Base-by-base conservation (phyloP, 1,140 invertebrate species). In the Tyrophagus putrescentiae region DNA sequence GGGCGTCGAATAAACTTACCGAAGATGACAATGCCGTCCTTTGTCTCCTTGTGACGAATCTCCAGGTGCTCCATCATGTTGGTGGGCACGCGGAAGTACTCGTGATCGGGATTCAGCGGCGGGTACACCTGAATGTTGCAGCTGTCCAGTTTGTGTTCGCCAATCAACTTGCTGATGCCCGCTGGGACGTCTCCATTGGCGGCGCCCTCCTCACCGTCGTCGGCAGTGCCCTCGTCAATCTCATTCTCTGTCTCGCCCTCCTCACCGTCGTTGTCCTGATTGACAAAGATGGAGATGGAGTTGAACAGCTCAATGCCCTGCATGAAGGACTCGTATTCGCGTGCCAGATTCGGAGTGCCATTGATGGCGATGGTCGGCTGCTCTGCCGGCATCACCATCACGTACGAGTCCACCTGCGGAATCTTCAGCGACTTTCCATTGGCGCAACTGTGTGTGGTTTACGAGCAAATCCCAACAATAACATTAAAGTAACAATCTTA, bases 81-180 rank as follows among this genome's bases (percentile, higher is more conserved):
- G 57, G 80, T 80, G 4, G 85, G 84, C 31, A 91, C 76, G 32
- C 79, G 77, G 28, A 93, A 72, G 52, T 82, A 84, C 72, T 96
- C 91, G 71, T 93, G 87, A 71, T 94, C 89, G 0, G 89, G 86
- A 77, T 95, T 93, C 39, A 97, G 75, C 28, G 87, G 87, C 11
- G 91, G 90, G 70, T 91, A 91, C 41, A 95, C 88, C 29, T 83
- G 84, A 36, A 95, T 83, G 29, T 84, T 83, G 73, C 92, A 96
- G 16, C 85, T 86, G 69, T 95, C 91, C 54, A 93, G 69, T 67
- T 81, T 80, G 66, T 67, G 64, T 9, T 64, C 64, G 11, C 31
- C 34, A 13, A 42, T 31, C 13, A 64, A 33, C 39, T 64, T 64
- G 13, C 13, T 25, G n/a, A 36, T 36, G 23, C 31, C 23, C 6